Conservation (phyloP, 2,113 vertebrate genomes). For the Percopsis transmontana region DNA sequence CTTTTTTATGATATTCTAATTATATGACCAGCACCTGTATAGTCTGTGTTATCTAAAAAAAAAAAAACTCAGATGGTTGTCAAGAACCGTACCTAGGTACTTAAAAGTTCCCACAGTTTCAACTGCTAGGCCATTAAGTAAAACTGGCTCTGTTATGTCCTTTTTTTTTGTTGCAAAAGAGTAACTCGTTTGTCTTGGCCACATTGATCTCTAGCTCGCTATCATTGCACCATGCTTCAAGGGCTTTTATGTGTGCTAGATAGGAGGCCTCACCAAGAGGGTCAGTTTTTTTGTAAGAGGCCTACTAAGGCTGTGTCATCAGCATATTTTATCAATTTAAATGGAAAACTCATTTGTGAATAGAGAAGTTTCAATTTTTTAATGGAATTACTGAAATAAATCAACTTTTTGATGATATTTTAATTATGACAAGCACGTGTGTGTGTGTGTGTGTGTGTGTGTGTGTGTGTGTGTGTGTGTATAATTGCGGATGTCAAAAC, state of each 20-base stretch:
- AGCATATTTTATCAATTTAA: neutral
- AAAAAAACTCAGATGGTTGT: neutral
- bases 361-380: too few species aligned
- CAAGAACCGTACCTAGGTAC: neutral
- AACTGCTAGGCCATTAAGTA: conserved; percentile 2
- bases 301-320: neutral
- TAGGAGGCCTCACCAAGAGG: neutral
- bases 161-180: conserved; percentile 3
- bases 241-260: conserved; percentile 1
- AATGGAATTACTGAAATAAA: too few species aligned
- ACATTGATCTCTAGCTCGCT: neutral
- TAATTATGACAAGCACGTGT: too few species aligned
- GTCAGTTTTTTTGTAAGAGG: neutral
- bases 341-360: neutral
- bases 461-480: too few species aligned
- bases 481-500: too few species aligned
- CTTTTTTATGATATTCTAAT: too few species aligned
- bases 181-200: too few species aligned
- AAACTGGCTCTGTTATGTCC: neutral
- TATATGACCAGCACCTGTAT: too few species aligned
- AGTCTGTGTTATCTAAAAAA: too few species aligned
- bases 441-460: too few species aligned
- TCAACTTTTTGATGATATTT: too few species aligned
- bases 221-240: neutral
- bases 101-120: conserved; percentile 2